phyloP scores from a whole-genome alignment of 2,113 vertebrate genomes.

The Gallinago jamesoni region DNA sequence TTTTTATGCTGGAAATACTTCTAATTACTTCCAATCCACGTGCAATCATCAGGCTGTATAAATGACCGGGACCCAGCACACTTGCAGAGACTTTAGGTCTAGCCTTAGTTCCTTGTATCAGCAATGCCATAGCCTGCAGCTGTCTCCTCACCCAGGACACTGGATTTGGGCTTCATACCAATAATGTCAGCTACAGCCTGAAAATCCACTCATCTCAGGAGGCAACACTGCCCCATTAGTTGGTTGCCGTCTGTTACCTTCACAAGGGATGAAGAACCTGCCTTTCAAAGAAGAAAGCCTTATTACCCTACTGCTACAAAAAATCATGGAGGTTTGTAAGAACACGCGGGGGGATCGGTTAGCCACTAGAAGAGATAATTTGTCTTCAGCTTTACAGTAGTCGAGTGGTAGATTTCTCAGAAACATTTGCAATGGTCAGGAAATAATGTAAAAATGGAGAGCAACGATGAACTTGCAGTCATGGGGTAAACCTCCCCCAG shows the following conservation, averaged over 20 bases:
- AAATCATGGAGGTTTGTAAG: neutral
- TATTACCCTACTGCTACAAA: neutral
- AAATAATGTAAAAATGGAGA: neutral
- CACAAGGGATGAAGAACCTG: neutral
- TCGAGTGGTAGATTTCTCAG: neutral
- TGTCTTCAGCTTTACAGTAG: neutral
- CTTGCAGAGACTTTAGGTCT: neutral
- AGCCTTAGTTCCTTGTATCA: neutral
- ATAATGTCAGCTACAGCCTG: neutral
- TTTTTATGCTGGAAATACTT: neutral
- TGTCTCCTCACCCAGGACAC: neutral
- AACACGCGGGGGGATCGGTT: neutral
- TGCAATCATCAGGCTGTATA: neutral
- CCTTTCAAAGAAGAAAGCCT: neutral
- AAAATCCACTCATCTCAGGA: neutral
- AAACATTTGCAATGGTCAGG: neutral
- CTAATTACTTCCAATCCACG: neutral
- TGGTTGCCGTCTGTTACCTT: neutral
- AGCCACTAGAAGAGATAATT: neutral
- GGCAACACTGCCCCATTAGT: accelerated
- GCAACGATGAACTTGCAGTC: neutral
- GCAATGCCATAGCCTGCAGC: neutral
- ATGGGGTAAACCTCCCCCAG: neutral
- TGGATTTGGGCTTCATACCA: neutral
- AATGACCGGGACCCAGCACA: accelerated